Evolutionary conservation across 2,113 vertebrate species (phyloP), one percentile per base, ranked within the genome.

Genomic region (Maccullochella peelii): DNA sequence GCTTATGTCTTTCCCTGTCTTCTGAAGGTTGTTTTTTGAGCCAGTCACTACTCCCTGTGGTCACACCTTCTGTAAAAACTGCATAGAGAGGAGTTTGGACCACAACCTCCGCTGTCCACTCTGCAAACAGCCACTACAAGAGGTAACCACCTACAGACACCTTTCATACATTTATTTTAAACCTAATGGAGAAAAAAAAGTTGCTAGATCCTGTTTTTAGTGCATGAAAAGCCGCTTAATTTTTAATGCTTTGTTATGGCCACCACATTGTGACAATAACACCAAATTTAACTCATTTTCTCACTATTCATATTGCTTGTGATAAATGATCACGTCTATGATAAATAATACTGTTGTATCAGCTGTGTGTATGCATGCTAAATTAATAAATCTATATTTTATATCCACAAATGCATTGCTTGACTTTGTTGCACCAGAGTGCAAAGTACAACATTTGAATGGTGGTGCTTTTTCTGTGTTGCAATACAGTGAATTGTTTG

Each of bases 31-130:
- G 93, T 97, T 98, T 73, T 95, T 95, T 0, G 96, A 97, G 88
- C 97, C 97, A 0, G 96, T 98, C 84, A 98, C 97, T 0, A 98
- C 97, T 0, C 97, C 97, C 0, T 98, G 97, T 57, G 97, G 97
- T 8, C 97, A 98, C 92, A 97, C 96, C 36, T 98, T 98, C 94
- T 98, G 97, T 87, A 97, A 95, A 88, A 97, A 96, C 92, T 98
- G 97, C 89, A 94, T 98, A 0, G 96, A 98, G 44, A 96, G 97
- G 85, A 97, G 97, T 91, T 93, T 98, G 85, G 97, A 98, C 93
- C 97, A 98, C 91, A 95, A 95, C 69, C 96, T 97, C 21, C 95
- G 93, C 91, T 98, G 97, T 80, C 97, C 97, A 3, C 97, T 98
- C 86, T 98, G 97, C 93, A 98, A 98, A 68, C 97, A 98, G 88